A percentile compares a stretch with the other conserved stretches of the same genome.
These are phyloP conservation scores for Carduelis carduelis DNA, from an alignment of 2,797 vertebrate genomes.

Conservation along the genomic window DNA sequence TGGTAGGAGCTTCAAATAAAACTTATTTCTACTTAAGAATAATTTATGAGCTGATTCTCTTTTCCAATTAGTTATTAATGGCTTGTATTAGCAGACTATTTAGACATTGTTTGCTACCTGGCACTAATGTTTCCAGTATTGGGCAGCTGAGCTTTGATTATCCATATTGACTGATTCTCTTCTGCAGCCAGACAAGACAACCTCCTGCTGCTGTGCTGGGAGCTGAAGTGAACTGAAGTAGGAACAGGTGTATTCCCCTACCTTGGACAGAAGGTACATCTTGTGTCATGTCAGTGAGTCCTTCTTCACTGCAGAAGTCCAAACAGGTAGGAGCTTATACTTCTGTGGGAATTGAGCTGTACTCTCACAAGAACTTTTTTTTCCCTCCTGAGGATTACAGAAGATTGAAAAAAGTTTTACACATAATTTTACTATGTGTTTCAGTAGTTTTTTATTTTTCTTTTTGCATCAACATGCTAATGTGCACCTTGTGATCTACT, in stretches of 20 bases:
- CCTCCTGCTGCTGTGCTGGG: background rate
- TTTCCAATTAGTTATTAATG: background rate
- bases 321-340: background rate
- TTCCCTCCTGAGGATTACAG: background rate
- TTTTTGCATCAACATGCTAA: background rate
- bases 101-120: background rate
- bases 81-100: background rate
- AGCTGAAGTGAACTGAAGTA: background rate
- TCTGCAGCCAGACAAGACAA: background rate
- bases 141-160: background rate
- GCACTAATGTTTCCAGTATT: background rate
- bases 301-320: background rate
- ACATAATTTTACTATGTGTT: background rate
- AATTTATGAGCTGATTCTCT: background rate
- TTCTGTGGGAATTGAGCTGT: background rate
- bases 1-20: background rate
- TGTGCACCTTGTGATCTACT: background rate
- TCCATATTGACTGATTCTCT: background rate
- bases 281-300: background rate
- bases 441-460: background rate
- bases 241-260: background rate
- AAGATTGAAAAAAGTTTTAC: background rate
- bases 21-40: background rate
- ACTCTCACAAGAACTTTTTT: background rate
- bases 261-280: background rate